These are phyloP conservation scores for Synergus itoensis DNA, from an alignment of 2,888 invertebrate species.

Conservation along the genomic window DNA sequence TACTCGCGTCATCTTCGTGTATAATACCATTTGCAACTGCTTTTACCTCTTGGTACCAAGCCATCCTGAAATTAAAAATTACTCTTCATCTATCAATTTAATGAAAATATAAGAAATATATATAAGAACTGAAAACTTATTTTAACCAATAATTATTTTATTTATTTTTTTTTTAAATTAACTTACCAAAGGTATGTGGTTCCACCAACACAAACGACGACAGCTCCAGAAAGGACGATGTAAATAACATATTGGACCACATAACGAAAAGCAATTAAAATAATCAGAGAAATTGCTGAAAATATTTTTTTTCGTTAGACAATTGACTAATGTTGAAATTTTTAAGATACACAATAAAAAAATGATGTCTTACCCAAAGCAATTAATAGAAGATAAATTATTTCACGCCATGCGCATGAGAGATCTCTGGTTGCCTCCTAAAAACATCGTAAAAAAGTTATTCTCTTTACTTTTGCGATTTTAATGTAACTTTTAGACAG, in stretches of 20 bases:
- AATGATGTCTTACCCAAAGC: conserved; percentile 79
- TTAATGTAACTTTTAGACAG: conserved; percentile 30
- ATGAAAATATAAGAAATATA: background rate
- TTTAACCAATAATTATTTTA: conserved; percentile 1
- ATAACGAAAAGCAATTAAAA: conserved; percentile 81
- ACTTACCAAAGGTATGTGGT: conserved; percentile 82
- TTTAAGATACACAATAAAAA: background rate
- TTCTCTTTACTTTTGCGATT: conserved; percentile 29
- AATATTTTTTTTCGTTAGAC: conserved; percentile 47
- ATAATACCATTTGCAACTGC: conserved; percentile 59
- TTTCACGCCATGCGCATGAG: conserved; percentile 80
- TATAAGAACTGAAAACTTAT: background rate
- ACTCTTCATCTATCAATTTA: background rate
- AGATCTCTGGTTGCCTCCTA: conserved; percentile 83
- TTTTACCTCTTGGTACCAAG: conserved; percentile 76
- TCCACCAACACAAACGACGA: conserved; percentile 79
- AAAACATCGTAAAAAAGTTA: conserved; percentile 54
- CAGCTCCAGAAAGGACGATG: conserved; percentile 80
- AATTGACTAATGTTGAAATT: background rate
- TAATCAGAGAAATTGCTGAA: conserved; percentile 80
- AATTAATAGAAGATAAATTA: conserved; percentile 81
- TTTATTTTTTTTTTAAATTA: conserved; percentile 36
- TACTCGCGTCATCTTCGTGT: conserved; percentile 68
- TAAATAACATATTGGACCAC: conserved; percentile 83
- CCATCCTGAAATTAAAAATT: conserved; percentile 69